Base-by-base conservation (phyloP, 2,797 vertebrate genomes). In the Hipposideros larvatus region DNA sequence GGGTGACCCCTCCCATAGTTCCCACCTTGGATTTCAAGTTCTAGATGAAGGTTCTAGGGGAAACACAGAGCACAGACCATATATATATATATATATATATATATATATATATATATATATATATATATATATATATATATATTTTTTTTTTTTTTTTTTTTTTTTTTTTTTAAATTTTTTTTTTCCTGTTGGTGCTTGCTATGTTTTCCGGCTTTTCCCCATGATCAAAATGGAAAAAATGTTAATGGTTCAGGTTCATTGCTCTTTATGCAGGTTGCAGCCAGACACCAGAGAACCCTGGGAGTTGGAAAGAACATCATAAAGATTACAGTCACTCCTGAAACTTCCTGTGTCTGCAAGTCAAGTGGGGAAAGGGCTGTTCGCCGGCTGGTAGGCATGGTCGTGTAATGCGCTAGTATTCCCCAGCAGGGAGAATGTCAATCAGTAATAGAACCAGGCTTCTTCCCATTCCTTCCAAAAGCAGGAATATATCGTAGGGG, bases 361-460 rank as follows among this genome's bases (percentile, higher is more conserved):
- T 96, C 55, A 94, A 96, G 96, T 57, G 92, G 70, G 96, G 94
- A 96, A 96, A 94, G 74, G 75, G 57, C 88, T 91, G 41, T 87
- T 84, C 74, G 31, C 78, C 43, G 68, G 46, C 57, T 89, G 5
- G 3, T 37, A 68, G 66, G 7, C 70, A 46, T 87, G 41, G 5
- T 19, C 46, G 18, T 59, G 11, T 21, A 24, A 96, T 57, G 46
- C 70, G 79, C 41, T 94, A 83, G 93, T 90, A 65, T 55, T 97
- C 68, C 34, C 82, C 77, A 86, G 96, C 94, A 96, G 94, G 96
- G 68, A 95, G 83, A 97, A 97, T 90, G 65, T 96, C 97, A 97
- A 91, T 91, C 87, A 95, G 88, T 87, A 92, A 41, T 41, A 86
- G 80, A 97, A 96, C 84, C 65, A 95, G 90, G 78, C 82, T 97